Evolutionary conservation across 64 coral and sea anemone species (phyloP).

Genomic region (Porites lutea): DNA sequence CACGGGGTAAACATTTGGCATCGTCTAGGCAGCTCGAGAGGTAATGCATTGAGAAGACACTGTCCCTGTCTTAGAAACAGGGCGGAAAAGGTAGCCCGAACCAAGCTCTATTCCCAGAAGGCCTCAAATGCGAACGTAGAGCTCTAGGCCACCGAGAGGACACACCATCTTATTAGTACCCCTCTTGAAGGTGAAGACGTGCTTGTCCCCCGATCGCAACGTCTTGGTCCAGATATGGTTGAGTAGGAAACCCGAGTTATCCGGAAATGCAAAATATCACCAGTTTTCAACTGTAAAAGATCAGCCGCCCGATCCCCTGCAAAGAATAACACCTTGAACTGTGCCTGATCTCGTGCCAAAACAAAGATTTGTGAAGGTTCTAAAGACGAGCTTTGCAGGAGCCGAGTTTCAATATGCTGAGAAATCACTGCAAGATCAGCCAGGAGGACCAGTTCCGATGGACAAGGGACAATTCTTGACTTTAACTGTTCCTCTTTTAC

Average conservation of each 20-base stretch:
- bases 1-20: neutral
- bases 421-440: slow-evolving; percentile 20
- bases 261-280: neutral
- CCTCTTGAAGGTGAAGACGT: neutral
- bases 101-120: neutral
- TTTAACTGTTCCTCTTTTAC: slow-evolving; percentile 8
- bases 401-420: neutral
- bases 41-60: neutral
- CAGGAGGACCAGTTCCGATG: slow-evolving; percentile 34
- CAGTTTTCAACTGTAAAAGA: neutral
- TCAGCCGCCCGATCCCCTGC: neutral
- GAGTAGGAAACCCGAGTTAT: neutral
- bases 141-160: neutral
- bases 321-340: neutral
- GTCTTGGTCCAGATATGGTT: neutral
- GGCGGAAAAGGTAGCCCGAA: neutral
- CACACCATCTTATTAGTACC: neutral
- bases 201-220: neutral
- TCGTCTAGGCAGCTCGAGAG: neutral
- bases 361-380: slow-evolving; percentile 12
- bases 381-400: neutral
- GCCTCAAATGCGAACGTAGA: neutral
- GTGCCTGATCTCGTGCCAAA: neutral
- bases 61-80: neutral
- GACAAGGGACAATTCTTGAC: slow-evolving; percentile 21